Percentiles rank a stretch among this genome's conserved stretches.
phyloP scores from a whole-genome alignment of 1,140 invertebrate species.

The Eciton burchellii region DNA sequence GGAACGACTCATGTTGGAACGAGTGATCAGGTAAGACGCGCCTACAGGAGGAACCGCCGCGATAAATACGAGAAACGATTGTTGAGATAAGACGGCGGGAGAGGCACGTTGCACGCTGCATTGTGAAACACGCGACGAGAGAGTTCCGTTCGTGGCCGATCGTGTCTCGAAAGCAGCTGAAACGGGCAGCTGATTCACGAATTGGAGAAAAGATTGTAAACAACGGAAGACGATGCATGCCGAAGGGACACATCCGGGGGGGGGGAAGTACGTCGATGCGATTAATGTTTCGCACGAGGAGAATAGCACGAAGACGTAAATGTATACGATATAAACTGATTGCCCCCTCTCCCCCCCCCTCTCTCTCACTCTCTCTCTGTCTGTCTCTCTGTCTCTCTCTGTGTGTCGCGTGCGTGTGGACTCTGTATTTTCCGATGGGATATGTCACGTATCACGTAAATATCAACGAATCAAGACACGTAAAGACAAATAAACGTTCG shows the following conservation, averaged over 20 bases:
- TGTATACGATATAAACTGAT: slow-evolving; percentile 3
- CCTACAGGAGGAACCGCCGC: slow-evolving; percentile 25
- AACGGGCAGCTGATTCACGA: slow-evolving; percentile 22
- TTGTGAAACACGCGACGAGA: slow-evolving; percentile 36
- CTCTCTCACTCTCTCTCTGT: too few relatives aligned
- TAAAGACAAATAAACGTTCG: slow-evolving; percentile 15
- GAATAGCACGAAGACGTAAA: slow-evolving; percentile 18
- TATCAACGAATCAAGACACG: slow-evolving; percentile 21
- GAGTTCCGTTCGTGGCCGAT: slow-evolving; percentile 47
- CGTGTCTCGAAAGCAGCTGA: slow-evolving; percentile 8
- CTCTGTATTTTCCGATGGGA: too few relatives aligned
- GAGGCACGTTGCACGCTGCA: slow-evolving; percentile 6
- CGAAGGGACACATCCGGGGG: neutral
- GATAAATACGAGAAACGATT: slow-evolving; percentile 51
- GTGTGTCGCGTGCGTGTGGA: too few relatives aligned
- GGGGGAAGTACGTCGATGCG: slow-evolving; percentile 18
- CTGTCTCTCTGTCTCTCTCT: too few relatives aligned
- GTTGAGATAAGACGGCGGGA: slow-evolving; percentile 11
- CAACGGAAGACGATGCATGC: neutral
- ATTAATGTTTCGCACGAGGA: neutral
- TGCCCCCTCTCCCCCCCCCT: neutral
- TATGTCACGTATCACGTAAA: too few relatives aligned
- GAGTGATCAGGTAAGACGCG: slow-evolving; percentile 6
- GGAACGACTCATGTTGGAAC: slow-evolving; percentile 21
- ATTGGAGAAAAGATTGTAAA: slow-evolving; percentile 43